Evolutionary conservation across 2,113 vertebrate genomes (phyloP).

Genomic region (Cheirogaleus medius): DNA sequence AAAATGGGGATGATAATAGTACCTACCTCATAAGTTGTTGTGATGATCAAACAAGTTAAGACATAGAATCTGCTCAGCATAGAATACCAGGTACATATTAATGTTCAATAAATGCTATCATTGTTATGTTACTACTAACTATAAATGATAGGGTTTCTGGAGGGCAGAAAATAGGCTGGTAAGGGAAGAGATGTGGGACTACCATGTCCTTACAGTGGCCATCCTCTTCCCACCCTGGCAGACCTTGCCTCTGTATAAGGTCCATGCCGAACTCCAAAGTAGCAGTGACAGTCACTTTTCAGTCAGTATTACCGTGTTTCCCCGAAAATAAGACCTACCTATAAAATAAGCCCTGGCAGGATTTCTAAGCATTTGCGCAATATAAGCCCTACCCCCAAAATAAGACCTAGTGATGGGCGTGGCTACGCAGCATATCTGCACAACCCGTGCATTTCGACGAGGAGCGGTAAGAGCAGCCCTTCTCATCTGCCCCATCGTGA

Average conservation of each 20-base stretch:
- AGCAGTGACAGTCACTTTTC: neutral
- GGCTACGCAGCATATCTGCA: too few species aligned
- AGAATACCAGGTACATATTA: neutral
- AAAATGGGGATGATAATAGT: neutral
- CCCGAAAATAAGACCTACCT: too few species aligned
- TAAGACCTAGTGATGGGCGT: too few species aligned
- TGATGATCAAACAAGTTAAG: neutral
- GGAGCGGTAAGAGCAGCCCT: too few species aligned
- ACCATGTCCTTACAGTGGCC: neutral
- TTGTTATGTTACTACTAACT: neutral
- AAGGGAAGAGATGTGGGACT: neutral
- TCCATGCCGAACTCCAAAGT: neutral
- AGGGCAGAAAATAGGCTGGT: neutral
- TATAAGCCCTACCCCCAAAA: too few species aligned
- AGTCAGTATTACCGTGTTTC: too few species aligned
- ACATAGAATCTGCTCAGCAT: neutral
- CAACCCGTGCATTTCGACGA: too few species aligned
- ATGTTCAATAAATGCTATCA: neutral
- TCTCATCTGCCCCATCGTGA: too few species aligned
- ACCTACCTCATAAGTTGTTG: neutral
- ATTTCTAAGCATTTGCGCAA: too few species aligned
- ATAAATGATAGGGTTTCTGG: neutral
- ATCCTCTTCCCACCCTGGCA: neutral
- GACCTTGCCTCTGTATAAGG: neutral
- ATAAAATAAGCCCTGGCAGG: too few species aligned